A percentile compares a stretch with the other conserved stretches of the same genome.
phyloP scores from a whole-genome alignment of 2,888 invertebrate species.

The Dascillus cervinus region DNA sequence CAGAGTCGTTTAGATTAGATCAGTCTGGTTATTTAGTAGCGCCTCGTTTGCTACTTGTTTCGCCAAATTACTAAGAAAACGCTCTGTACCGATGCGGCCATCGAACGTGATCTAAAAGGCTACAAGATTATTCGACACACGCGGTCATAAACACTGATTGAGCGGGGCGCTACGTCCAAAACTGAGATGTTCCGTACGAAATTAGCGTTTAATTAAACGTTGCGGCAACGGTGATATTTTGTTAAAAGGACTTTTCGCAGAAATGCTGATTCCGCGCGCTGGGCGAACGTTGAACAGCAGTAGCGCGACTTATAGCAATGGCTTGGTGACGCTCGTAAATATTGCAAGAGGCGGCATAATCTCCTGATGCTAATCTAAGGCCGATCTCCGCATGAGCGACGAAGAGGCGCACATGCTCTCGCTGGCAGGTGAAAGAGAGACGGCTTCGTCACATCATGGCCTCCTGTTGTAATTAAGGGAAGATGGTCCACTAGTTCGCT shows the following conservation, averaged over 20 bases:
- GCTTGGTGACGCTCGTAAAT: constrained; percentile 27
- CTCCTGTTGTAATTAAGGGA: constrained; percentile 21
- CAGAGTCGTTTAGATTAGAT: constrained; percentile 39
- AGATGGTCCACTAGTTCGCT: constrained; percentile 19
- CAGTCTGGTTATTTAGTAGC: constrained; percentile 30
- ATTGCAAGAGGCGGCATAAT: constrained; percentile 28
- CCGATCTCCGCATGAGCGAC: constrained; percentile 17
- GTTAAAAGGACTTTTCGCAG: constrained; percentile 20
- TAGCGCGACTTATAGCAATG: constrained; percentile 21
- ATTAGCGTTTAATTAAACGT: constrained; percentile 12
- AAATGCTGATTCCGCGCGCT: constrained; percentile 20
- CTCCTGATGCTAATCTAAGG: constrained; percentile 26
- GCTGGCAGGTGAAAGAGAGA: constrained; percentile 16
- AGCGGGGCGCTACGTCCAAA: neutral
- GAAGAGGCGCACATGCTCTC: constrained; percentile 11
- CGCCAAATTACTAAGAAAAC: constrained; percentile 39
- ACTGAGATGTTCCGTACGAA: neutral
- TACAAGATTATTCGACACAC: no score
- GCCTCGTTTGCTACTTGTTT: constrained; percentile 40
- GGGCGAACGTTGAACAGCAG: no score
- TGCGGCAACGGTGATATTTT: constrained; percentile 15
- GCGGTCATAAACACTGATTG: neutral
- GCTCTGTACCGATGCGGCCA: constrained; percentile 31
- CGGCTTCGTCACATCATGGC: constrained; percentile 19
- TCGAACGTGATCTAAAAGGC: constrained; percentile 36